Evolutionary conservation across 2,888 invertebrate species (phyloP).

Genomic region (Peribatodes rhomboidaria): DNA sequence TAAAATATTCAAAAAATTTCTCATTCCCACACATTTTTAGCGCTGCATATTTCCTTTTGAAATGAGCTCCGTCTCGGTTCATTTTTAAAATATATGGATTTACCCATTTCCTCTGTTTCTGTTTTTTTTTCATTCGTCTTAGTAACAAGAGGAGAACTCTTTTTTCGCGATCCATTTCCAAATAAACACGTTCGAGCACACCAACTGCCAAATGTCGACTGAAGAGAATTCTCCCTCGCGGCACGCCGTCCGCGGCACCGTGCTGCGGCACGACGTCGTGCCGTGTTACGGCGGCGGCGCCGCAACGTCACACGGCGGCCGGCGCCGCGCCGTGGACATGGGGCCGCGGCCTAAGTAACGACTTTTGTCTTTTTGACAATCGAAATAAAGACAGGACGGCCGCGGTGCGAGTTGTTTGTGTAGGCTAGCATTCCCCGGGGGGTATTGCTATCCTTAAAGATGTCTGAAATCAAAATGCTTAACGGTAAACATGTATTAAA

Average conservation of each 20-base stretch:
- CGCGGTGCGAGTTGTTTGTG: too few relatives aligned
- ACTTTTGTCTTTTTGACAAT: too few relatives aligned
- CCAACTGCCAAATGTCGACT: conserved; percentile 25
- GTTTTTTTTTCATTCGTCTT: conserved; percentile 40
- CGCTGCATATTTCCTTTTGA: conserved; percentile 43
- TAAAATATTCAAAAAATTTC: conserved; percentile 36
- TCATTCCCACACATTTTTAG: conserved; percentile 35
- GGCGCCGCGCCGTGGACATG: conserved; percentile 13
- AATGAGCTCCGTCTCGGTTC: conserved; percentile 43
- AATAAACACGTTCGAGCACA: conserved; percentile 28
- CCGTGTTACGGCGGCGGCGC: conserved; percentile 22
- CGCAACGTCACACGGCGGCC: conserved; percentile 1
- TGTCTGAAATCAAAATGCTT: too few relatives aligned
- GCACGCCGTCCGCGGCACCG: conserved; percentile 19
- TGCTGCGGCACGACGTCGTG: conserved; percentile 23
- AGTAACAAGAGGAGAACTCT: conserved; percentile 36
- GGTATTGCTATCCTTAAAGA: too few relatives aligned
- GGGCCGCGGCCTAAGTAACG: conserved; percentile 9
- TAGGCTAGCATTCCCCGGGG: too few relatives aligned
- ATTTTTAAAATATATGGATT: conserved; percentile 18
- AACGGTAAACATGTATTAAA: too few relatives aligned
- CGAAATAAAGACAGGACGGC: too few relatives aligned
- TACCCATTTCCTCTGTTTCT: conserved; percentile 37
- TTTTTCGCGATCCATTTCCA: conserved; percentile 42
- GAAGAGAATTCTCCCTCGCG: conserved; percentile 10